Conservation (phyloP, 1,140 invertebrate genomes). For the Bilobella aurantiaca region DNA sequence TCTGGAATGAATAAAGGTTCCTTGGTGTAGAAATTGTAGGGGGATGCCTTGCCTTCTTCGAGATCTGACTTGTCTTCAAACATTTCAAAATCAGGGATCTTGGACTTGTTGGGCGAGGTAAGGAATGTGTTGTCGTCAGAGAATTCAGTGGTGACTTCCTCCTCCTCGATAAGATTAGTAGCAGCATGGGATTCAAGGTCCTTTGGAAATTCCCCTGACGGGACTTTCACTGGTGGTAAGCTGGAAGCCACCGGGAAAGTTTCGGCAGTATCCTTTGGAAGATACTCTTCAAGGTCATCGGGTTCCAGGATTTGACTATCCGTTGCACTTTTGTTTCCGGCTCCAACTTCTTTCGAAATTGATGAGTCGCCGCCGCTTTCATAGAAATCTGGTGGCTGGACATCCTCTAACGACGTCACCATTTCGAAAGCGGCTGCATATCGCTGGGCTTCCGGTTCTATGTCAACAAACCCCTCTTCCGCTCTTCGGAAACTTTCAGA, state of each 20-base stretch:
- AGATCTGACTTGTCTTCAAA: neutral
- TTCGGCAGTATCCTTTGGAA: conserved; percentile 1
- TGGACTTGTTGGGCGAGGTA: no score
- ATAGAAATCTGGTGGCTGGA: conserved; percentile 6
- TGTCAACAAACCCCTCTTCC: no score
- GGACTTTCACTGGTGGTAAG: neutral
- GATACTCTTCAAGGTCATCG: conserved; percentile 7
- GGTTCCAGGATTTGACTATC: conserved; percentile 6
- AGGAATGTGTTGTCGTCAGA: neutral
- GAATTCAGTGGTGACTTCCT: neutral
- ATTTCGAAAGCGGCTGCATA: neutral
- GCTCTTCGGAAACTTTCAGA: no score
- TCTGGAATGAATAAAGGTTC: neutral
- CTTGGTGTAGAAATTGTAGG: neutral
- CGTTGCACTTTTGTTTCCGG: neutral
- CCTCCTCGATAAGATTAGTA: neutral
- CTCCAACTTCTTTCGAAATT: neutral
- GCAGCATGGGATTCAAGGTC: neutral
- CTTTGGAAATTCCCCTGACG: neutral
- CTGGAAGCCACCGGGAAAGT: neutral
- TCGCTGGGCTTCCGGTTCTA: no score
- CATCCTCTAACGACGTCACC: neutral
- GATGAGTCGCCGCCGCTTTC: conserved; percentile 7
- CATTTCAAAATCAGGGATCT: neutral
- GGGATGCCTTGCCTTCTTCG: neutral